Evolutionary conservation across 2,797 vertebrate species (phyloP), one percentile per base, ranked within the genome.

Genomic region (Leontocebus nigricollis): DNA sequence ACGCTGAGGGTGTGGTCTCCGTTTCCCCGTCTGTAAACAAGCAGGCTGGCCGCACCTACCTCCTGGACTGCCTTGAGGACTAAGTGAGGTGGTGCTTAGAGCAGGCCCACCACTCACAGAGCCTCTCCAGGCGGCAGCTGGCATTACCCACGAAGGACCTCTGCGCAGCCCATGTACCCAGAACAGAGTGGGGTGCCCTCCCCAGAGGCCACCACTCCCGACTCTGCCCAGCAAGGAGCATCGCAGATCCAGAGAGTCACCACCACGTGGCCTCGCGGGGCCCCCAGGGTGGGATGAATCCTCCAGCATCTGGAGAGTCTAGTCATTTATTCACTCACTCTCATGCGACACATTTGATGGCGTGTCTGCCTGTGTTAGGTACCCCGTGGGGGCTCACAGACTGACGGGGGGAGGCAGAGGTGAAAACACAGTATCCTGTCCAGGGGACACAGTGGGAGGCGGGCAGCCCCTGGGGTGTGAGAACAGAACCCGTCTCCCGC

Each of bases 21-120:
- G 82, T 57, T 64, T 96, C 17, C 79, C 84, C 57, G 13, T 13
- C 72, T 12, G 5, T 20, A 36, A 64, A 48, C 22, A 8, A 26
- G 17, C 75, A 14, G 20, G 3, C 10, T 0, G 15, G 2, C 0
- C 13, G 33, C 8, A 1, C 12, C 33, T 17, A 9, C 41, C 75
- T n/a, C 61, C 89, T 3, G 5, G n/a, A 14, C 2, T 27, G 17
- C 70, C 11, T 4, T 4, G 36, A 83, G 57, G 50, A 41, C 14
- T 11, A 17, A 8, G 9, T 0, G 52, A 77, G 77, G 22, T 17
- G 3, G n/a, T 9, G 70, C 55, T 24, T 52, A 33, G 26, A 30
- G n/a, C 33, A 26, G 81, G 52, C 0, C 7, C 4, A 17, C 7
- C 44, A 50, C 36, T 14, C 52, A 0, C 3, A 11, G 39, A 19